Evolutionary conservation across 1,140 invertebrate genomes (phyloP).

Genomic region (Meteorus sp.): DNA sequence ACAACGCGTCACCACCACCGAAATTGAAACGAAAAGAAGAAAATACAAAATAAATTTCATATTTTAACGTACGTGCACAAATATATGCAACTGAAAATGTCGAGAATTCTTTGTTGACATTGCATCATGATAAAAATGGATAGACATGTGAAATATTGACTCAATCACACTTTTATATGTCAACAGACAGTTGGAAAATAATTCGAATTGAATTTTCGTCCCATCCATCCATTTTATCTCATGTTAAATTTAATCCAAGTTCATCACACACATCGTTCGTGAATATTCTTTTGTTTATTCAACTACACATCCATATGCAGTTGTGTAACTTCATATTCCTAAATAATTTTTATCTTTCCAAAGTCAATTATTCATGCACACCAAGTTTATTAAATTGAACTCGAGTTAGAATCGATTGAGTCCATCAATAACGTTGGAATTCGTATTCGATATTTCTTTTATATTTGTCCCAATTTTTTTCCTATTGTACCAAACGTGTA

Average conservation of each 20-base stretch:
- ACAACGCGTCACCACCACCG: slow-evolving; percentile 14
- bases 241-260: too few relatives aligned
- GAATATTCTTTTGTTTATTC: not conserved
- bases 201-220: too few relatives aligned
- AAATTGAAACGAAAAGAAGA: not conserved
- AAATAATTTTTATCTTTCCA: slow-evolving; percentile 3
- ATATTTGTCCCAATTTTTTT: not conserved
- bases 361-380: not conserved
- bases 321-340: not conserved
- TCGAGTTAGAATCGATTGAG: slow-evolving; percentile 6
- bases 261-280: too few relatives aligned
- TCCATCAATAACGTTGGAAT: not conserved
- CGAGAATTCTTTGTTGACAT: too few relatives aligned
- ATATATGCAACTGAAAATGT: too few relatives aligned
- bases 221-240: too few relatives aligned
- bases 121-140: too few relatives aligned
- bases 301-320: not conserved
- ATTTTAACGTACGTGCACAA: not conserved
- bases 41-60: not conserved
- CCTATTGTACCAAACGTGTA: too few relatives aligned
- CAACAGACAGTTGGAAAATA: too few relatives aligned
- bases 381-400: slow-evolving; percentile 12
- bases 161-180: too few relatives aligned
- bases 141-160: too few relatives aligned
- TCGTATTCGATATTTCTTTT: not conserved